Conservation (phyloP, 1,140 invertebrate species). For the Drosophila repleta region DNA sequence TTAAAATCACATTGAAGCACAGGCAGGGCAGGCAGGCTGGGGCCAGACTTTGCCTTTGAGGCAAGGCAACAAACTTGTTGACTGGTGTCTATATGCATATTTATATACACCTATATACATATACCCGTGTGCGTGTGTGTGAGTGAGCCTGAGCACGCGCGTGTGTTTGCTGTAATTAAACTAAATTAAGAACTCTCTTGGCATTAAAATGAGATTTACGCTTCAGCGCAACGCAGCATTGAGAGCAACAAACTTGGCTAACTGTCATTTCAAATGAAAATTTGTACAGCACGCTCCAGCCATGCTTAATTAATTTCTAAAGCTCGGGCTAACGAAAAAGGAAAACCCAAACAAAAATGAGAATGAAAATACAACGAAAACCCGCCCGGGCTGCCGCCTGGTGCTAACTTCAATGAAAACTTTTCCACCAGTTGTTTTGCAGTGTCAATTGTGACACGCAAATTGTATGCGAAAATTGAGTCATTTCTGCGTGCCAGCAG, state of each 20-base stretch:
- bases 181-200: slow-evolving; percentile 82
- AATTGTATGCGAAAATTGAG: slow-evolving; percentile 49
- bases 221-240: slow-evolving; percentile 66
- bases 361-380: slow-evolving; percentile 4
- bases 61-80: slow-evolving; percentile 72
- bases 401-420: slow-evolving; percentile 34
- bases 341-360: slow-evolving; percentile 8
- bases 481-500: slow-evolving; percentile 25
- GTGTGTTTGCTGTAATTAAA: slow-evolving; percentile 77
- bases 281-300: slow-evolving; percentile 54
- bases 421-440: slow-evolving; percentile 25
- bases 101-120: not conserved
- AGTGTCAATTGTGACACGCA: slow-evolving; percentile 39
- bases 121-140: not conserved
- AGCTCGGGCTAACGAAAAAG: slow-evolving; percentile 15
- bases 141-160: not conserved
- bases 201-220: slow-evolving; percentile 82
- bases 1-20: slow-evolving; percentile 78
- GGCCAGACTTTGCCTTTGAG: slow-evolving; percentile 75
- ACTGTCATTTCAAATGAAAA: slow-evolving; percentile 78
- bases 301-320: slow-evolving; percentile 71
- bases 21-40: slow-evolving; percentile 30
- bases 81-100: slow-evolving; percentile 42
- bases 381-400: slow-evolving; percentile 14
- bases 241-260: slow-evolving; percentile 71